Conservation (phyloP, 2,113 vertebrate genomes). For the Bufo gargarizans region DNA sequence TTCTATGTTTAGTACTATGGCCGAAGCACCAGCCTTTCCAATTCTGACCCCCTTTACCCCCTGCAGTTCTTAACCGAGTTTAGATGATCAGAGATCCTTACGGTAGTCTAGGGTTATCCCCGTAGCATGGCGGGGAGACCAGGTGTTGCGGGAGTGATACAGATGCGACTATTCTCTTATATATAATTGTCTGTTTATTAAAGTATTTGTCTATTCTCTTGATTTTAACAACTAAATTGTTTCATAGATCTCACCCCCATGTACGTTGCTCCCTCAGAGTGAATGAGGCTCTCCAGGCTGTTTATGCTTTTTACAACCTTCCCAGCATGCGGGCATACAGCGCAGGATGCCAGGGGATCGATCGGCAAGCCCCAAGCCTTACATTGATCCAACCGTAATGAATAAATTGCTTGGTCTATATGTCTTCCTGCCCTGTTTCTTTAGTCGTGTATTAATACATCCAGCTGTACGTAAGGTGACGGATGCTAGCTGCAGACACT, state of each 20-base stretch:
- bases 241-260: background rate
- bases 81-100: too few relatives aligned
- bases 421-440: background rate
- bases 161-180: background rate
- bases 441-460: background rate
- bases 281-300: too few relatives aligned
- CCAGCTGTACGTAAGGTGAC: background rate
- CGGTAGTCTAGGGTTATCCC: background rate
- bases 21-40: background rate
- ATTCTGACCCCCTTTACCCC: too few relatives aligned
- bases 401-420: conserved; percentile 14
- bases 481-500: background rate
- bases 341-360: background rate
- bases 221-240: background rate
- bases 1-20: background rate
- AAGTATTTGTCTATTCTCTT: too few relatives aligned
- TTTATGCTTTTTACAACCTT: background rate
- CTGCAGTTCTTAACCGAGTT: too few relatives aligned
- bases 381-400: conserved; percentile 6
- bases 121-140: background rate
- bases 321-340: background rate
- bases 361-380: conserved; percentile 6
- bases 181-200: too few relatives aligned
- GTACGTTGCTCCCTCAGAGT: background rate
- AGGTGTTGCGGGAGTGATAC: background rate